Evolutionary conservation across 2,888 invertebrate species (phyloP).

Genomic region (Drosophila imparisetae): DNA sequence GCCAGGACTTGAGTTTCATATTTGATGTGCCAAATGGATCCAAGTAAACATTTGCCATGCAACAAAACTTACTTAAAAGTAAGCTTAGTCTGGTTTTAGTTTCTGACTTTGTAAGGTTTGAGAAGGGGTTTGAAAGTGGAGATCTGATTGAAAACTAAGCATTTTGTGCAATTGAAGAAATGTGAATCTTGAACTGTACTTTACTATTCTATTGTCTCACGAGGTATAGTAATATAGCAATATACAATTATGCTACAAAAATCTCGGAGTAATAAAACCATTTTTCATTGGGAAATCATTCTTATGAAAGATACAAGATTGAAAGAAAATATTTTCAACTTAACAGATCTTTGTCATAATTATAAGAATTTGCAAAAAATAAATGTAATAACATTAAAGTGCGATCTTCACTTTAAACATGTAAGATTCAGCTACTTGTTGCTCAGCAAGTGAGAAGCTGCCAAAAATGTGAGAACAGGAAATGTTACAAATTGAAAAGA

Average conservation of each 20-base stretch:
- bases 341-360: not conserved
- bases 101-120: slow-evolving; percentile 32
- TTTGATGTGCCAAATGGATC: slow-evolving; percentile 35
- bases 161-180: not conserved
- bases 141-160: not conserved
- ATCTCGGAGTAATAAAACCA: not conserved
- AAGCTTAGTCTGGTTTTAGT: slow-evolving; percentile 11
- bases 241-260: no score
- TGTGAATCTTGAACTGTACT: not conserved
- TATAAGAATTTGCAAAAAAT: no score
- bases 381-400: not conserved
- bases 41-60: slow-evolving; percentile 36
- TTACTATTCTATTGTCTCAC: not conserved
- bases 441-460: not conserved
- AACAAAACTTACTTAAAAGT: not conserved
- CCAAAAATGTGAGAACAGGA: not conserved
- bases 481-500: not conserved
- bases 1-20: slow-evolving; percentile 14
- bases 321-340: not conserved
- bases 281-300: not conserved
- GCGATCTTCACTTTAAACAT: not conserved
- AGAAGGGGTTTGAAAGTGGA: not conserved
- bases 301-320: no score
- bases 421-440: not conserved
- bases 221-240: no score